Base-by-base conservation (phyloP, 2,888 invertebrate genomes). In the Euphydryas editha region DNA sequence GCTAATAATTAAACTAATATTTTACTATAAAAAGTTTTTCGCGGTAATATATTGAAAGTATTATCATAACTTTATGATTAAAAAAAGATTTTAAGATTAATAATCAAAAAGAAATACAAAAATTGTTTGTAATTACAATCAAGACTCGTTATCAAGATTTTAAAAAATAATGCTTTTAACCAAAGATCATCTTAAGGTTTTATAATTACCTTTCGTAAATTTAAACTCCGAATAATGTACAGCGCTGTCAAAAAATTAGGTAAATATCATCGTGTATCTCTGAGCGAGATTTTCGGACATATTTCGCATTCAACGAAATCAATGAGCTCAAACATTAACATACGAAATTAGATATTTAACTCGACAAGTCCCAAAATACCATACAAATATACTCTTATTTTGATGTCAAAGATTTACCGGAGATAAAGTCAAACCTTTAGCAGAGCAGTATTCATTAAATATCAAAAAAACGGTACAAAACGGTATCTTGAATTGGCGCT, bases 271-370 rank as follows among this genome's bases (percentile, higher is more conserved):
- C 47, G 20, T 13, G 10, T 21, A 10, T 20, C 47, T 20, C 47
- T 18, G 18, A 47, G 5, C 21, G 47, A 5, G 6, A 30, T 7
- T 30, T 30, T 30, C 30, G 8, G 30, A 30, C 30, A 30, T 30
- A 30, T 8, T 2, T 13, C 11, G 21, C 47, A 47, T 47, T 47
- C 10, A 47, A 18, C 20, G 47, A 47, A 47, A 47, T 47, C 47
- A 47, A 47, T 5, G 47, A 11, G 47, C 18, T 39, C 39, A 2
- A 20, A 47, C 13, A 47, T 47, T 47, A 21, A 47, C 47, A 47
- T 47, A 47, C 20, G 20, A 20, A 47, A 47, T 47, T 47, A 47
- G 47, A 47, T 20, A 47, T 47, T 47, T 20, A 47, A 20, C 47
- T 18, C 13, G 11, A 47, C 47, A 13, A 20, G 10, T 47, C 0